phyloP scores from a whole-genome alignment of 1,140 invertebrate genomes.

The Nasonia longicornis region DNA sequence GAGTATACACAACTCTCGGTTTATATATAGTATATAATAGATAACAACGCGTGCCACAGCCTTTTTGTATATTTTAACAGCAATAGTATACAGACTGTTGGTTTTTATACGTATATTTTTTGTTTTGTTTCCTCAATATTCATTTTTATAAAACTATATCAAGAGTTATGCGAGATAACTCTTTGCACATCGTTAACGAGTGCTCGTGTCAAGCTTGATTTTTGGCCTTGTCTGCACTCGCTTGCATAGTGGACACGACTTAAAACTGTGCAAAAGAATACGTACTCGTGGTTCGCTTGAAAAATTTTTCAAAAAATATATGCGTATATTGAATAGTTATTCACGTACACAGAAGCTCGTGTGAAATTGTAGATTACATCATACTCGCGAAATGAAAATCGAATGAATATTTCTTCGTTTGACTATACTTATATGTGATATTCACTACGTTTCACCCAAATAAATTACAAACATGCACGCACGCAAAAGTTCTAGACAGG shows the following conservation, averaged over 20 bases:
- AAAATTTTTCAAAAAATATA: neutral
- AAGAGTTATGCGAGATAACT: neutral
- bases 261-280: neutral
- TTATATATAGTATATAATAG: neutral
- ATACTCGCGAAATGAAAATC: neutral
- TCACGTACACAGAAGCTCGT: neutral
- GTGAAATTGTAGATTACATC: neutral
- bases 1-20: no score
- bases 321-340: neutral
- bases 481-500: neutral
- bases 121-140: neutral
- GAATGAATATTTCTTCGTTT: neutral
- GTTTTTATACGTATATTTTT: neutral
- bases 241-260: neutral
- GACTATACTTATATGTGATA: neutral
- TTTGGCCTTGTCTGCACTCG: neutral
- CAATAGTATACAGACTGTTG: neutral
- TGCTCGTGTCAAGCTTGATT: neutral
- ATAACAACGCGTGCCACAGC: constrained; percentile 3
- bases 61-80: constrained; percentile 21
- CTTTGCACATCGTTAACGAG: neutral
- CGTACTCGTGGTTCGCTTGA: neutral
- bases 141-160: constrained; percentile 20
- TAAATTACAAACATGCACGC: constrained; percentile 6
- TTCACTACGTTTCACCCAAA: neutral